A percentile compares a stretch with the other conserved stretches of the same genome.
Evolutionary conservation across 2,797 vertebrate genomes (phyloP).

Genomic region (Chrysolophus pictus): DNA sequence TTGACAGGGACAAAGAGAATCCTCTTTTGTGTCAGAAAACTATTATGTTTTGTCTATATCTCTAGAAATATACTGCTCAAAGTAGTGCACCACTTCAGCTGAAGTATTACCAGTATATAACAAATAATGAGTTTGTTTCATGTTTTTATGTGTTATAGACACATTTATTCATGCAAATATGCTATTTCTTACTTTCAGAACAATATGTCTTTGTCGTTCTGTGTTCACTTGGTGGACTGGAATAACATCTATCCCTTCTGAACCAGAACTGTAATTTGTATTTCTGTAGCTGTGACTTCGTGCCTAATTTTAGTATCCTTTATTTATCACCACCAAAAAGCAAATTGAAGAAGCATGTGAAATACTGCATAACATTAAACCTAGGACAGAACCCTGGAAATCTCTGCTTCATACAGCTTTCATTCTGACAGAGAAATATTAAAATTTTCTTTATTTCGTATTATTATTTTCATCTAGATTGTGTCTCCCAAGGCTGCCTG

Average conservation of each 20-base stretch:
- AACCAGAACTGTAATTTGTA: neutral
- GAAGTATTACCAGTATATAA: neutral
- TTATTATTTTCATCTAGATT: constrained; percentile 23
- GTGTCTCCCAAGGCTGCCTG: neutral
- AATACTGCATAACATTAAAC: neutral
- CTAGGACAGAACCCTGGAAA: neutral
- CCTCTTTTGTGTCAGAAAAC: neutral
- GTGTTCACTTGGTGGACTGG: neutral
- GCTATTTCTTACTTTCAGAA: neutral
- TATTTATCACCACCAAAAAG: neutral
- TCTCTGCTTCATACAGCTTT: neutral
- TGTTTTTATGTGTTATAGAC: neutral
- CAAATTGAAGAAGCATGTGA: neutral
- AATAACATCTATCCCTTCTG: neutral
- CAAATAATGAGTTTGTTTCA: neutral
- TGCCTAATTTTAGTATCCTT: neutral
- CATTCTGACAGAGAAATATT: neutral
- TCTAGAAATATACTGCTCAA: neutral
- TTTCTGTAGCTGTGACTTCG: neutral
- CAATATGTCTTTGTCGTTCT: neutral
- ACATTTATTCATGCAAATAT: neutral
- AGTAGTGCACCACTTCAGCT: neutral
- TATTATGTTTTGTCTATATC: neutral
- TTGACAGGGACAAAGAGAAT: neutral
- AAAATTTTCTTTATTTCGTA: neutral